Evolutionary conservation across 2,888 invertebrate species (phyloP), one percentile per base, ranked within the genome.

Genomic region (Agriopis aurantiaria): DNA sequence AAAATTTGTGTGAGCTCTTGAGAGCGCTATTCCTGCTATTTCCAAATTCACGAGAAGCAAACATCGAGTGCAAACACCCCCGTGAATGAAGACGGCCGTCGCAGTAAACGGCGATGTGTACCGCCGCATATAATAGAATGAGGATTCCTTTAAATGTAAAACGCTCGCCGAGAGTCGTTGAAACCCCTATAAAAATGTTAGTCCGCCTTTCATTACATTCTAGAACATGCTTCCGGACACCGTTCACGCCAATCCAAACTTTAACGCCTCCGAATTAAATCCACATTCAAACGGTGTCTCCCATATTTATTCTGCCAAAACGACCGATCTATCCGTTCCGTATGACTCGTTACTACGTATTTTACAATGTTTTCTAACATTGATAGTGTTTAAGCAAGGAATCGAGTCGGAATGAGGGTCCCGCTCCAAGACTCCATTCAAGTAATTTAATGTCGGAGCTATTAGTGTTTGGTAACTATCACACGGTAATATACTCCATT

Each of bases 101-200:
- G 82, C 86, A 82, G 86, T 89, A 89, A 90, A 86, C 82, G 85
- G 79, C 84, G 84, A 88, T 88, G 88, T 89, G 90, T 91, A 88
- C 85, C 88, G 85, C 87, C 85, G 86, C 90, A 88, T 88, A 89
- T 91, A 91, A 90, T 90, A 87, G 89, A 91, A 91, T 89, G 91
- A 86, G 88, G 85, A 91, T 91, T 91, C 90, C 91, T 90, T 72
- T 92, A 91, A 91, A 92, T 92, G 93, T 91, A 91, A 92, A 92
- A 88, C 90, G 91, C 84, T 89, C 86, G 82, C 84, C 85, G 87
- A 87, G 90, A 89, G 88, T 89, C 92, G 91, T 92, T 92, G 89
- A 86, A 91, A 89, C 91, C 91, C 88, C 93, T 91, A 92, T 92
- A 92, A 92, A 92, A 92, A 92, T 91, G 92, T 92, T 91, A 91